Evolutionary conservation across 2,113 vertebrate species (phyloP).

Genomic region (Reinhardtius hippoglossoides): DNA sequence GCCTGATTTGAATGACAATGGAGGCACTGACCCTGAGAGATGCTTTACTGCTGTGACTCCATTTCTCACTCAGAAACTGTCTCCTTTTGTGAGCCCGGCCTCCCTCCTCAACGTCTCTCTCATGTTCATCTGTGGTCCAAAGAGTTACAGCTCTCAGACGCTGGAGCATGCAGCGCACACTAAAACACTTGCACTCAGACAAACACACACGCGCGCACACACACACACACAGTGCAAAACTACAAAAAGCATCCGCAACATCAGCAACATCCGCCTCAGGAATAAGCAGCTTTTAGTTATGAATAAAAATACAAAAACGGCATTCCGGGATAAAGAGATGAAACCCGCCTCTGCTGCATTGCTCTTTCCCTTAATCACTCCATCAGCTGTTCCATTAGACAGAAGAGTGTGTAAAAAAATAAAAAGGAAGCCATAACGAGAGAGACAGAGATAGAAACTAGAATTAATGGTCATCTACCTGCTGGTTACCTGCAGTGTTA

Average conservation of each 20-base stretch:
- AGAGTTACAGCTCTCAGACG: slow-evolving; percentile 56
- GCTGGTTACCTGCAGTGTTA: neutral
- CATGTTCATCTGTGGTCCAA: slow-evolving; percentile 58
- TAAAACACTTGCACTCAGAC: slow-evolving; percentile 13
- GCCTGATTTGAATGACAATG: slow-evolving; percentile 74
- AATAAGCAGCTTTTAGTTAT: slow-evolving; percentile 64
- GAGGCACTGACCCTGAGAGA: slow-evolving; percentile 71
- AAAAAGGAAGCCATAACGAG: neutral
- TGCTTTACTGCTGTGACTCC: slow-evolving; percentile 59
- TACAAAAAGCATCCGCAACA: slow-evolving; percentile 35
- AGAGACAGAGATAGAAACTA: too few relatives aligned
- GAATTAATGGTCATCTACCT: too few relatives aligned
- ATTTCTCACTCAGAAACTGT: slow-evolving; percentile 47
- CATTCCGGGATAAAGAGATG: slow-evolving; percentile 66
- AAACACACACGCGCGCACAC: neutral
- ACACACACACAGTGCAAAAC: neutral
- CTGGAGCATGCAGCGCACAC: slow-evolving; percentile 29
- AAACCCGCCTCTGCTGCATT: slow-evolving; percentile 38
- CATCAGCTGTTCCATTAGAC: slow-evolving; percentile 32
- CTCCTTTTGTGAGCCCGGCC: slow-evolving; percentile 35
- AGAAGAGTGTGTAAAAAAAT: neutral
- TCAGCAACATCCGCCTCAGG: slow-evolving; percentile 46
- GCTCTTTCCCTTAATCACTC: slow-evolving; percentile 36
- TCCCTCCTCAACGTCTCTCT: slow-evolving; percentile 35
- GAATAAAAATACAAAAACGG: slow-evolving; percentile 46